A percentile compares a stretch with the other conserved stretches of the same genome.
Conservation (phyloP, 2,888 invertebrate genomes). For the Fragum whitleyi region DNA sequence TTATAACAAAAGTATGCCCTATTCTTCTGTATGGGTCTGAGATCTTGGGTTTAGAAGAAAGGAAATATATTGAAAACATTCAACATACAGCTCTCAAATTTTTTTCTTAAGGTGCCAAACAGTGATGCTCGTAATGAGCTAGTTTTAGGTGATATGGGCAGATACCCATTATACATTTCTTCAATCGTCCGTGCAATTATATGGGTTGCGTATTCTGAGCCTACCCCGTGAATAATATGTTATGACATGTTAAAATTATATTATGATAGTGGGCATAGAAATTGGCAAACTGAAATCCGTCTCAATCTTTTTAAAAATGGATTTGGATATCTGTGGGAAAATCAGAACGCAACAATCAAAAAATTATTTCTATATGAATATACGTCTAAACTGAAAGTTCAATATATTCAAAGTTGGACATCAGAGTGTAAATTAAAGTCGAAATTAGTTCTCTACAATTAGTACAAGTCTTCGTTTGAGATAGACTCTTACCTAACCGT, state of each 20-base stretch:
- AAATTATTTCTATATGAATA: slow-evolving; percentile 20
- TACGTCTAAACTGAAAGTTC: slow-evolving; percentile 6
- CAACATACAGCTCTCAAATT: slow-evolving; percentile 33
- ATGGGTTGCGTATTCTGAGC: slow-evolving; percentile 27
- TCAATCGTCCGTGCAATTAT: slow-evolving; percentile 22
- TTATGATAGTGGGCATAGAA: slow-evolving; percentile 21
- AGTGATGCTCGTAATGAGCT: slow-evolving; percentile 29
- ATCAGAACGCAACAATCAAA: neutral
- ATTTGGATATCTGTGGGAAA: slow-evolving; percentile 23
- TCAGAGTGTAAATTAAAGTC: neutral
- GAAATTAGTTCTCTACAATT: neutral
- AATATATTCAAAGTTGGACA: slow-evolving; percentile 24
- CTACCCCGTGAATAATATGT: neutral
- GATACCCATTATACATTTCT: slow-evolving; percentile 31
- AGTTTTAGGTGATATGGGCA: slow-evolving; percentile 26
- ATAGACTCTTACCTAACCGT: neutral
- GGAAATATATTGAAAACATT: slow-evolving; percentile 32
- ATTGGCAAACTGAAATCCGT: slow-evolving; percentile 23
- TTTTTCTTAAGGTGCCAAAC: slow-evolving; percentile 13
- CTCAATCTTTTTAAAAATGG: slow-evolving; percentile 27
- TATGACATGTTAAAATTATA: slow-evolving; percentile 28
- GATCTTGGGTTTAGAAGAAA: slow-evolving; percentile 42
- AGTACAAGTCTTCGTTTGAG: neutral
- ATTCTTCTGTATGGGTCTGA: slow-evolving; percentile 49
- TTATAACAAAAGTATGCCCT: slow-evolving; percentile 35